These are phyloP conservation scores for Pectinophora gossypiella DNA, from an alignment of 1,140 invertebrate genomes.

Conservation along the genomic window DNA sequence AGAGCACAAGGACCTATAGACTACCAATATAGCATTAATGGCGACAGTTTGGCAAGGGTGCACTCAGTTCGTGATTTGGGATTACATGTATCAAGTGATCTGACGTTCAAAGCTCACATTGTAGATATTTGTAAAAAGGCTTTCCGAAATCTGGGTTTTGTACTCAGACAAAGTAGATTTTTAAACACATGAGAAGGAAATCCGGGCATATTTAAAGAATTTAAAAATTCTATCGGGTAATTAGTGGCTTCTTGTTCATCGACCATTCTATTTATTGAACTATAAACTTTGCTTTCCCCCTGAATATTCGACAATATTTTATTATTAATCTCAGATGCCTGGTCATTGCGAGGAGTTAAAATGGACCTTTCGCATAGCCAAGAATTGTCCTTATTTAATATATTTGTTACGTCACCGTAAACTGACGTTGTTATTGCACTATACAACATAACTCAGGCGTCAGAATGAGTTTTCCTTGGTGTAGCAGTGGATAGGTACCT, in stretches of 20 bases:
- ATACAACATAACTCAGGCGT: not conserved
- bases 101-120: too few relatives aligned
- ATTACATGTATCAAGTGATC: too few relatives aligned
- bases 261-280: conserved; percentile 23
- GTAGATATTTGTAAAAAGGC: too few relatives aligned
- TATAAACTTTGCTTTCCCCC: conserved; percentile 19
- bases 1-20: too few relatives aligned
- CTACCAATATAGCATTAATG: too few relatives aligned
- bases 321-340: conserved; percentile 14
- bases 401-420: conserved; percentile 21
- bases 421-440: conserved; percentile 16
- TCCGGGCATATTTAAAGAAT: conserved; percentile 20
- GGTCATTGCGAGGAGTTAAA: conserved; percentile 28
- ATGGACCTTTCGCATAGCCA: conserved; percentile 49
- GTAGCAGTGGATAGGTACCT: not conserved
- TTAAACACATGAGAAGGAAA: conserved; percentile 21
- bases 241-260: conserved; percentile 24
- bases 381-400: conserved; percentile 27
- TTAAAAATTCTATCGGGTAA: conserved; percentile 24
- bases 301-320: conserved; percentile 16
- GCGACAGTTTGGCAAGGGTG: too few relatives aligned
- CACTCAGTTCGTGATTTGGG: too few relatives aligned
- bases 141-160: too few relatives aligned
- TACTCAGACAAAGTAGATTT: too few relatives aligned
- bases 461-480: not conserved